Evolutionary conservation across 1,140 invertebrate genomes (phyloP).

Genomic region (Lasaia peninsularis): DNA sequence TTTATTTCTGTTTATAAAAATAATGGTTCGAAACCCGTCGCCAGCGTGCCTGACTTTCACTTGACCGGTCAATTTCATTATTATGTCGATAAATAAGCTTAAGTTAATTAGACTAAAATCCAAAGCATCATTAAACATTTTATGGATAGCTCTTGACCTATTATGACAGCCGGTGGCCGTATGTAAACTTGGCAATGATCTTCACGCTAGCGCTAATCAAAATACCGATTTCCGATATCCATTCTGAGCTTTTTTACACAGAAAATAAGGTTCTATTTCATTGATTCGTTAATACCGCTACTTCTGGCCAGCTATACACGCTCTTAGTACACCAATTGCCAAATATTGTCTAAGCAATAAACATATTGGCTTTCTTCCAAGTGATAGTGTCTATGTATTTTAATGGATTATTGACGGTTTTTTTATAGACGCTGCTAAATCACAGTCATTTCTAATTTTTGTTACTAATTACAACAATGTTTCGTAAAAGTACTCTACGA

Average conservation of each 20-base stretch:
- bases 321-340: constrained; percentile 1
- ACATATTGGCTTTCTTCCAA: constrained; percentile 10
- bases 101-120: neutral
- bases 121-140: neutral
- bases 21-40: no score
- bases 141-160: neutral
- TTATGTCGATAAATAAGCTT: neutral
- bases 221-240: neutral
- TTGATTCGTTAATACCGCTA: neutral
- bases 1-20: no score
- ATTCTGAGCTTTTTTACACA: neutral
- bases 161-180: constrained; percentile 3
- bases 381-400: neutral
- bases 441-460: neutral
- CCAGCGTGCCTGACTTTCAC: no score
- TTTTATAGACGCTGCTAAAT: neutral
- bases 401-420: neutral
- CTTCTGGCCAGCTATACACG: constrained; percentile 1
- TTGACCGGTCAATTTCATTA: neutral
- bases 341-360: constrained; percentile 12
- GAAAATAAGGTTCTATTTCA: neutral
- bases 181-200: constrained; percentile 11
- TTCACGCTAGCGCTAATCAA: neutral
- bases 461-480: neutral
- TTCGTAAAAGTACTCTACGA: no score